These are phyloP conservation scores for Neogale vison DNA, from an alignment of 2,113 vertebrate species.

Conservation along the genomic window DNA sequence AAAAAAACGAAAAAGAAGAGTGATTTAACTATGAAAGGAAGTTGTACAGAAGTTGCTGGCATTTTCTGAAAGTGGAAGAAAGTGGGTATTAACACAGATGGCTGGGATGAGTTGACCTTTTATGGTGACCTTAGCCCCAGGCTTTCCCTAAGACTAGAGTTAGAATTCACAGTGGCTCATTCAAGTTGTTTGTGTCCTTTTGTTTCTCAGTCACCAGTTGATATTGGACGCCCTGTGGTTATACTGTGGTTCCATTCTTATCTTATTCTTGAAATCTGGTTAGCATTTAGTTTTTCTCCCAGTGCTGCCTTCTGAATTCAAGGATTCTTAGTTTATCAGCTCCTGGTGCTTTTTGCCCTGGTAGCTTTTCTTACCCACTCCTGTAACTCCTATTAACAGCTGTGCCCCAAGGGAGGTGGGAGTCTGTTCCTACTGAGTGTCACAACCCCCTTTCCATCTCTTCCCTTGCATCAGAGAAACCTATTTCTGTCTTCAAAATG, in stretches of 20 bases:
- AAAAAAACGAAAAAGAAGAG: neutral
- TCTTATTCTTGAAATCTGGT: neutral
- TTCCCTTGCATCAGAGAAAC: neutral
- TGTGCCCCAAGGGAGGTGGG: neutral
- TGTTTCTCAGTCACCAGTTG: neutral
- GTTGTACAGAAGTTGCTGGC: neutral
- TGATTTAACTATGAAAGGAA: neutral
- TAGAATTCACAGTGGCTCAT: neutral
- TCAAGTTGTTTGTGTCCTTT: neutral
- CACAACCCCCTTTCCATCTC: neutral
- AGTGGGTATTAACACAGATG: neutral
- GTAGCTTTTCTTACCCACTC: neutral
- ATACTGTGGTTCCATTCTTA: neutral
- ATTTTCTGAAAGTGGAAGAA: neutral
- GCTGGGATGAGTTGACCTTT: neutral
- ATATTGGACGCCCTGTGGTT: neutral
- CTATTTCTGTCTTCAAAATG: slow-evolving; percentile 49
- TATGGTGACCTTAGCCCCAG: neutral
- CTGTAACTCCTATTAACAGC: neutral
- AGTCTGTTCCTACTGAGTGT: neutral
- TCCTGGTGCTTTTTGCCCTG: neutral
- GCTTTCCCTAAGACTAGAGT: neutral
- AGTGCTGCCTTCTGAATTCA: neutral
- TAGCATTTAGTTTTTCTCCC: neutral
- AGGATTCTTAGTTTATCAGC: neutral